Evolutionary conservation across 2,797 vertebrate species (phyloP).

Genomic region (Menidia menidia): DNA sequence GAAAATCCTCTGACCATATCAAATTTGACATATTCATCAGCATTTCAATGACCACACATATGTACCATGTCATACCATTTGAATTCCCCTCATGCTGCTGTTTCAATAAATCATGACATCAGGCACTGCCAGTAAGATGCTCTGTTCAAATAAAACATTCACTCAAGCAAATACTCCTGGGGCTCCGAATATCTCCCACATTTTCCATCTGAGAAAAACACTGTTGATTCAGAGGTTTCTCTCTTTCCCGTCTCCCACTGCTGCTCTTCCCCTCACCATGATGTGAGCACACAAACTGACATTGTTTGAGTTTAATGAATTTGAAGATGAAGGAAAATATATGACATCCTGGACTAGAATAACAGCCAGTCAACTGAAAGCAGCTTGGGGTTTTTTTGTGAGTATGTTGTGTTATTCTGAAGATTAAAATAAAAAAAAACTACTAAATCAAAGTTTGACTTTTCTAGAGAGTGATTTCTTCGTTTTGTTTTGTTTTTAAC

Average conservation of each 20-base stretch:
- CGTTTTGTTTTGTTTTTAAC: conserved; percentile 9
- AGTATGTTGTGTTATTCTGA: conserved; percentile 44
- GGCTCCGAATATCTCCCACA: conserved; percentile 69
- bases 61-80: conserved; percentile 27
- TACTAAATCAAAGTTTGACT: neutral
- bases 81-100: conserved; percentile 69
- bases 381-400: conserved; percentile 5
- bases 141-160: conserved; percentile 73
- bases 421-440: conserved; percentile 41
- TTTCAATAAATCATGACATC: conserved; percentile 78
- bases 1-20: neutral
- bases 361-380: conserved; percentile 47
- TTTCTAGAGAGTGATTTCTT: conserved; percentile 15
- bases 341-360: conserved; percentile 63
- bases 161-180: conserved; percentile 65
- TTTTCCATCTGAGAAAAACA: conserved; percentile 68
- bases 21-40: conserved; percentile 40
- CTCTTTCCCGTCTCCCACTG: conserved; percentile 24
- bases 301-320: conserved; percentile 64
- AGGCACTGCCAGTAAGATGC: conserved; percentile 58
- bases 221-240: conserved; percentile 65
- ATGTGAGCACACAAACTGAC: conserved; percentile 47
- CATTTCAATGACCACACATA: conserved; percentile 16
- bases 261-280: conserved; percentile 29
- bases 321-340: conserved; percentile 71